A percentile compares a stretch with the other conserved stretches of the same genome.
Evolutionary conservation across 1,140 invertebrate species (phyloP).

Genomic region (Apis cerana): DNA sequence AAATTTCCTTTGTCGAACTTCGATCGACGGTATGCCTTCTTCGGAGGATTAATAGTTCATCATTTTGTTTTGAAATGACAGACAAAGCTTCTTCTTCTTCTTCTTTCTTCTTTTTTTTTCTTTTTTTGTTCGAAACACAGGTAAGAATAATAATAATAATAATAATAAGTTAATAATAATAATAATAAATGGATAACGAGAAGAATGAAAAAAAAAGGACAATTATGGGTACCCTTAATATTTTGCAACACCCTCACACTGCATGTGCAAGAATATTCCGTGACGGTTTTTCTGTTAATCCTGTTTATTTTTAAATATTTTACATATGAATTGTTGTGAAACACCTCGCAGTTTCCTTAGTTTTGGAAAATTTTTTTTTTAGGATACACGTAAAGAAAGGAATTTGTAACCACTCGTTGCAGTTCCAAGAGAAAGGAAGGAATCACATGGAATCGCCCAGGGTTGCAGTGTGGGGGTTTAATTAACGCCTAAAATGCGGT

Average conservation of each 20-base stretch:
- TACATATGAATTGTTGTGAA: no score
- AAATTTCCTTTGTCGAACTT: no score
- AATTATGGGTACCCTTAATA: not conserved
- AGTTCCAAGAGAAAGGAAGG: not conserved
- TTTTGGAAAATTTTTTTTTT: conserved; percentile 1
- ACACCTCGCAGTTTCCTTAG: not conserved
- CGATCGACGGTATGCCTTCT: no score
- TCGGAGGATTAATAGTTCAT: no score
- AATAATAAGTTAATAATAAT: no score
- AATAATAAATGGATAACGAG: no score
- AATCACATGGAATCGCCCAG: not conserved
- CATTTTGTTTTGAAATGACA: no score
- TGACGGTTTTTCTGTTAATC: not conserved
- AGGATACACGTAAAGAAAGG: conserved; percentile 17
- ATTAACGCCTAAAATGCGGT: not conserved
- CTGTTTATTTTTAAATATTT: not conserved
- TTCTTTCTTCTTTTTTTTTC: no score
- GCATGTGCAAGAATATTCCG: not conserved
- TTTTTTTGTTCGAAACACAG: no score
- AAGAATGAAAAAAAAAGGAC: no score
- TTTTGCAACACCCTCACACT: conserved; percentile 11
- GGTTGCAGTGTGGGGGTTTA: conserved; percentile 21
- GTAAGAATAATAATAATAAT: no score
- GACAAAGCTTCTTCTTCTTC: no score
- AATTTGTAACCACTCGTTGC: conserved; percentile 3